These are phyloP conservation scores for Sitta europaea DNA, from an alignment of 2,113 vertebrate genomes.

Conservation along the genomic window DNA sequence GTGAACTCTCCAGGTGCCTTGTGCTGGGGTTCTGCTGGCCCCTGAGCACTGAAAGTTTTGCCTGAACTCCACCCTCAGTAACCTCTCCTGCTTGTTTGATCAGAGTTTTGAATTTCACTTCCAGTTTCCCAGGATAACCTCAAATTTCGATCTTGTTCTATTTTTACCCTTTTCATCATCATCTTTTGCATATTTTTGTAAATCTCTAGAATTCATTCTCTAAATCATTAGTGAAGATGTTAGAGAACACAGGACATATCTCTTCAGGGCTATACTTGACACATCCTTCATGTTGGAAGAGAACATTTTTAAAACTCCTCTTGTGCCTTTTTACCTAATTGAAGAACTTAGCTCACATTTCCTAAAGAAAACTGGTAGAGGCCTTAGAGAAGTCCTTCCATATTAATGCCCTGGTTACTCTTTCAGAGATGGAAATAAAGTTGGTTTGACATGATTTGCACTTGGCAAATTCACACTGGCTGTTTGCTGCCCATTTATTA, in stretches of 20 bases:
- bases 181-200: not conserved
- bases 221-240: not conserved
- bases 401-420: not conserved
- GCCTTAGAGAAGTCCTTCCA: not conserved
- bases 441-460: not conserved
- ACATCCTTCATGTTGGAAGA: not conserved
- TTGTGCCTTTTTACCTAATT: not conserved
- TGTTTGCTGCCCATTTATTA: slow-evolving; percentile 1
- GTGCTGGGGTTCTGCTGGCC: not conserved
- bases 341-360: not conserved
- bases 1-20: not conserved
- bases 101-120: not conserved
- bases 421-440: not conserved
- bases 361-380: not conserved
- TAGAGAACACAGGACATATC: not conserved
- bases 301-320: not conserved
- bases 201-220: not conserved
- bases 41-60: not conserved
- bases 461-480: not conserved
- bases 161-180: not conserved
- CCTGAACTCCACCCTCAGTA: not conserved
- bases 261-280: slow-evolving; percentile 7
- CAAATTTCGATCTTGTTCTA: not conserved
- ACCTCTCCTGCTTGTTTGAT: not conserved
- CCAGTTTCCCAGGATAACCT: not conserved